phyloP scores from a whole-genome alignment of 2,888 invertebrate species.

The Actias luna region DNA sequence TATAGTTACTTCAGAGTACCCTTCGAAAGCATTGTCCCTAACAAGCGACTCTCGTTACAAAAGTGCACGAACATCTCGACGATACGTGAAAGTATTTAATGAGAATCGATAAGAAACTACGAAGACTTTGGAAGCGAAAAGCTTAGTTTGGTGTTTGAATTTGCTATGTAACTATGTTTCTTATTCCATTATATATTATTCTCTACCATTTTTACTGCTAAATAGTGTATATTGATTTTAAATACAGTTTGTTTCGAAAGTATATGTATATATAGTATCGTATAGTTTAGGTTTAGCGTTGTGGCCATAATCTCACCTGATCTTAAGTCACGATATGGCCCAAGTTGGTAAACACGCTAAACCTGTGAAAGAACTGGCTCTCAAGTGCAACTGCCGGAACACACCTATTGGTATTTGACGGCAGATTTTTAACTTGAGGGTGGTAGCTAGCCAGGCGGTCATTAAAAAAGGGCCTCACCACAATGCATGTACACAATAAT shows the following conservation, averaged over 20 bases:
- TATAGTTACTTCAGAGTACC: background rate
- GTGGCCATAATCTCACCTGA: too few species aligned
- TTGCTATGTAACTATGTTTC: background rate
- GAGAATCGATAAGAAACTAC: conserved; percentile 14
- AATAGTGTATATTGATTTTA: background rate
- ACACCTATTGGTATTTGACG: too few species aligned
- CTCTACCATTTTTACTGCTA: background rate
- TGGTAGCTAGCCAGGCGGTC: too few species aligned
- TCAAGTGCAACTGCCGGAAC: too few species aligned
- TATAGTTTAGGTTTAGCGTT: too few species aligned
- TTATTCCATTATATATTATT: background rate
- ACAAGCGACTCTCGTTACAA: conserved; percentile 11
- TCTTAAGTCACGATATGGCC: too few species aligned
- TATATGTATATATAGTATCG: too few species aligned
- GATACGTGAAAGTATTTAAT: conserved; percentile 17
- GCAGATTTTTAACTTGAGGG: too few species aligned
- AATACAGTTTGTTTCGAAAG: too few species aligned
- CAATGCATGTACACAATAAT: background rate
- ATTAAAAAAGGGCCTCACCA: too few species aligned
- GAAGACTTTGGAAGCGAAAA: background rate
- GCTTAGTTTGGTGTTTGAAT: background rate
- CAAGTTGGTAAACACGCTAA: too few species aligned
- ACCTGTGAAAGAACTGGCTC: too few species aligned
- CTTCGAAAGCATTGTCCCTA: conserved; percentile 9
- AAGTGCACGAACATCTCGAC: conserved; percentile 12